A percentile compares a stretch with the other conserved stretches of the same genome.
Evolutionary conservation across 2,113 vertebrate species (phyloP).

Genomic region (Nothoprocta pentlandii): DNA sequence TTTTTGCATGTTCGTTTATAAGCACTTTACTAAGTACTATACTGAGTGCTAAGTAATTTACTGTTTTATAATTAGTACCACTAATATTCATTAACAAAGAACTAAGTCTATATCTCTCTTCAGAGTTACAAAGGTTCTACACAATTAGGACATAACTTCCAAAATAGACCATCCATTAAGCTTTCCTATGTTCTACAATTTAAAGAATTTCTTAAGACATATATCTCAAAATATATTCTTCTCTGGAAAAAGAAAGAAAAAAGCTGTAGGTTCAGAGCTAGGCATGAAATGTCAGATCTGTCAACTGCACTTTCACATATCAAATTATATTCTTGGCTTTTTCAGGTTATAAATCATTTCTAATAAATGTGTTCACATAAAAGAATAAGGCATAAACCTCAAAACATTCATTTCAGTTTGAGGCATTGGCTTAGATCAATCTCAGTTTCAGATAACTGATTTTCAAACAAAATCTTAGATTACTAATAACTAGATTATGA

Average conservation of each 20-base stretch:
- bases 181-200: neutral
- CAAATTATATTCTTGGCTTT: neutral
- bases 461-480: neutral
- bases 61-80: neutral
- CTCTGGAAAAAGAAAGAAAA: neutral
- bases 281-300: neutral
- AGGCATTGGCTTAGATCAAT: neutral
- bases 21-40: neutral
- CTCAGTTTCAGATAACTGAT: neutral
- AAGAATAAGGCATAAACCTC: neutral
- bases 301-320: neutral
- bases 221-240: neutral
- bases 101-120: neutral
- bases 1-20: neutral
- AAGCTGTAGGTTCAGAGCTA: neutral
- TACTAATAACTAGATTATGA: no score
- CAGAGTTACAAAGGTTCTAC: neutral
- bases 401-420: neutral
- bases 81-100: neutral
- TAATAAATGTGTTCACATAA: neutral
- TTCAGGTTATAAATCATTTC: neutral
- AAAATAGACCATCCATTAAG: neutral
- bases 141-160: neutral
- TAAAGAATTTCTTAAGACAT: neutral
- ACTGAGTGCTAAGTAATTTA: no score